Base-by-base conservation (phyloP, 2,888 invertebrate genomes). In the Prosopocoilus inquinatus region DNA sequence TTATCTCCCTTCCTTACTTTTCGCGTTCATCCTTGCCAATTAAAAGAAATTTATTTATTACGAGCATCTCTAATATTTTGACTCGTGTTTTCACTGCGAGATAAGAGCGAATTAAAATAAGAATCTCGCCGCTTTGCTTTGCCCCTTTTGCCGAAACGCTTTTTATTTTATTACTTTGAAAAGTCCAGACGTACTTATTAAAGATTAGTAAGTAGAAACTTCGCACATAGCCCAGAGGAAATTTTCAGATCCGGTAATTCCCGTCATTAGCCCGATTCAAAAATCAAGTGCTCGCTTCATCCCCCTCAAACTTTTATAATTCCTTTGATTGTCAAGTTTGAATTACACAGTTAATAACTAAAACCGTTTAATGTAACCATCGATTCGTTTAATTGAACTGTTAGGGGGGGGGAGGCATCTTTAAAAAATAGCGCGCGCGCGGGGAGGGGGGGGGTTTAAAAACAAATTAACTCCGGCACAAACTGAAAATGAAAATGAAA, bases 171-270 rank as follows among this genome's bases (percentile, higher is more conserved):
- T 70, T 69, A 70, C 70, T 69, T 66, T 64, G 63, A 63, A 70
- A 68, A 70, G 68, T 71, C 68, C 65, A 67, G 69, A 70, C 70
- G 68, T 70, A 65, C 70, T 66, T 57, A 57, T 66, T 57, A 57
- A 64, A 69, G 70, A 71, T 73, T 70, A 71, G 68, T 68, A 67
- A 71, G 68, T 68, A 67, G 64, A 69, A 71, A 73, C 65, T 73
- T 73, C 67, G 66, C 60, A 68, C 71, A 68, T 68, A 65, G 70
- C 72, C 69, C 50, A 64, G 58, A 64, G 66, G 64, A 49, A 59
- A 61, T 59, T 58, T 57, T 58, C 55, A 59, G 60, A 55, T 49
- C 50, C 47, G 34, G 49, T 36, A 43, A 45, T 38, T 59, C 53
- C 58, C 63, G 50, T 69, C 68, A 70, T 71, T 70, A 65, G 65